phyloP scores from a whole-genome alignment of 2,888 invertebrate genomes.

The Nymphalis urticae region DNA sequence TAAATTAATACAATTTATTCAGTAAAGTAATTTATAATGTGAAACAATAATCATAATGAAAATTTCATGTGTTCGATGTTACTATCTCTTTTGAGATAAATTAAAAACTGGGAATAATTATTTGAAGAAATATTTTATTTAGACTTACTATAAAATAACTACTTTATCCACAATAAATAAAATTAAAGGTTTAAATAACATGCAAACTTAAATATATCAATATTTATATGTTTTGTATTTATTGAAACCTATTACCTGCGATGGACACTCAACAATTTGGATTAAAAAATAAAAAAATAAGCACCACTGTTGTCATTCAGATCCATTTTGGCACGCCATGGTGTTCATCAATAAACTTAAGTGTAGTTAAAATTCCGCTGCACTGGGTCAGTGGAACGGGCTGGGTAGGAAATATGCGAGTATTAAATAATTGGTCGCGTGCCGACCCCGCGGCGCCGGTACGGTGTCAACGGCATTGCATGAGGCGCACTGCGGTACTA shows the following conservation, averaged over 20 bases:
- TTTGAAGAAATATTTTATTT: no score
- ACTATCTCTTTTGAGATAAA: no score
- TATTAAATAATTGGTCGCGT: conserved; percentile 73
- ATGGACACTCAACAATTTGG: background rate
- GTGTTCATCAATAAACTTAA: conserved; percentile 33
- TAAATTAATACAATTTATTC: no score
- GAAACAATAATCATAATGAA: no score
- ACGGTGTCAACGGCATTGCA: conserved; percentile 65
- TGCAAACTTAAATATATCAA: no score
- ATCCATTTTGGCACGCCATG: conserved; percentile 36
- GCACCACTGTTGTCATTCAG: conserved; percentile 14
- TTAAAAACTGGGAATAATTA: no score
- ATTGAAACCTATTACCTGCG: background rate
- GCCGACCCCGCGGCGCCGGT: conserved; percentile 65
- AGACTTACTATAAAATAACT: no score
- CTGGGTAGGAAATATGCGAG: conserved; percentile 44
- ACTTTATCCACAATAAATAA: no score
- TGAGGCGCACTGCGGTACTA: conserved; percentile 72
- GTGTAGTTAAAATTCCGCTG: conserved; percentile 42
- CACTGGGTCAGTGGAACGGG: conserved; percentile 43
- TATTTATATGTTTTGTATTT: no score
- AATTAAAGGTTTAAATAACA: no score
- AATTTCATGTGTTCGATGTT: no score
- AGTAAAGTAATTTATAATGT: no score
- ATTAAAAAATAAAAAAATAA: background rate